Base-by-base conservation (phyloP, 2,797 vertebrate species). In the Ciconia nigra region DNA sequence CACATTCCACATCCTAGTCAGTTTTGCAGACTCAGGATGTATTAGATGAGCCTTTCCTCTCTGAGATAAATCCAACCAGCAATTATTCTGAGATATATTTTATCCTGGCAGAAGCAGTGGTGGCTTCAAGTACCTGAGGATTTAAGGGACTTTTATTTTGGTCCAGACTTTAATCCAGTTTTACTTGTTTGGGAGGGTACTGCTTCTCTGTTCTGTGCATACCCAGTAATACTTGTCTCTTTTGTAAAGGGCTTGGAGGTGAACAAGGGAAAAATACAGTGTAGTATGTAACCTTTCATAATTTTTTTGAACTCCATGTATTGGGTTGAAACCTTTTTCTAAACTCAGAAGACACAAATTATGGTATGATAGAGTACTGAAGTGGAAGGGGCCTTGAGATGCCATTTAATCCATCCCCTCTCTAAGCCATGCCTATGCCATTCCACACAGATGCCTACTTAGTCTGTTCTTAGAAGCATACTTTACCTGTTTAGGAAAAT, bases 1-100 rank as follows among this genome's bases (percentile, higher is more conserved):
- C 19, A 41, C 52, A 39, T 71, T 92, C 47, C 20, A 77, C 16
- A 80, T 82, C 49, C 47, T 65, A 57, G 57, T 28, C 67, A 80
- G 33, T 90, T 97, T 84, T 96, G 63, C 78, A 96, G 57, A 87
- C 71, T 94, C 88, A 87, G 78, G 57, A 67, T 77, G 52, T 80
- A 35, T 81, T 66, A 78, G 52, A 73, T 37, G 33, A 92, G 15
- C 47, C 28, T 87, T 93, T 92, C 52, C 18, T 70, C 37, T 73
- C 63, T 25, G 47, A 93, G 63, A 84, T 85, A 92, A 96, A 93
- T 85, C n/a, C 44, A 90, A 61, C 9, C 29, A 41, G 37, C 44
- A 92, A 77, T 87, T 94, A 83, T 72, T 83, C 47, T 11, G 55
- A 94, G 59, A 82, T 54, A 66, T 59, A 83, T 79, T 90, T 84